A percentile compares a stretch with the other conserved stretches of the same genome.
Evolutionary conservation across 23 tunicate genomes (phyloP).

Genomic region (Halocynthia aurantium): DNA sequence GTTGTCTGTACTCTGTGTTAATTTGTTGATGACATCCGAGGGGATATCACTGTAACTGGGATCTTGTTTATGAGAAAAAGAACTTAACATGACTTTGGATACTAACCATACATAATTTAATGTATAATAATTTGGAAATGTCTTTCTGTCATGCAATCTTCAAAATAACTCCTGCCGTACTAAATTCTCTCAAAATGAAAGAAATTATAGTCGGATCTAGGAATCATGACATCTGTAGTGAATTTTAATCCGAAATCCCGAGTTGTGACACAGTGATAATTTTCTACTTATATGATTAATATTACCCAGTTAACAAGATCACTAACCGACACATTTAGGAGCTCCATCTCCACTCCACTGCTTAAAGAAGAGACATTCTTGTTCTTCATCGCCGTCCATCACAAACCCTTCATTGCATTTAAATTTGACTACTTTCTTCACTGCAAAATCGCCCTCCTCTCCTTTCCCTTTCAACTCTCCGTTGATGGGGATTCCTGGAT

Average conservation of each 20-base stretch:
- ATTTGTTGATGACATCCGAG: constrained; percentile 31
- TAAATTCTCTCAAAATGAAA: too few relatives aligned
- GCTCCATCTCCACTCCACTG: constrained; percentile 33
- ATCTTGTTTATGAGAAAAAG: constrained; percentile 25
- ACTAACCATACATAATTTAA: background rate
- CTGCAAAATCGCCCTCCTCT: constrained; percentile 3
- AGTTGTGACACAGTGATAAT: too few relatives aligned
- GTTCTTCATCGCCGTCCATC: constrained; percentile 18
- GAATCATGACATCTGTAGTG: too few relatives aligned
- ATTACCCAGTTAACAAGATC: background rate
- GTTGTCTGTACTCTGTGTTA: constrained; percentile 24
- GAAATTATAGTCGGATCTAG: too few relatives aligned
- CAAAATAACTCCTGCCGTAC: too few relatives aligned
- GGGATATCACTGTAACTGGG: constrained; percentile 51
- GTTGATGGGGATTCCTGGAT: constrained; percentile 25
- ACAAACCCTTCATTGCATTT: constrained; percentile 16
- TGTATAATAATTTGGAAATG: too few relatives aligned
- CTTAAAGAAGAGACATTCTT: constrained; percentile 15
- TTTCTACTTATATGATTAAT: too few relatives aligned
- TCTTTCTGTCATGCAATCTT: too few relatives aligned
- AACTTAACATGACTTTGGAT: background rate
- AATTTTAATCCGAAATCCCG: too few relatives aligned
- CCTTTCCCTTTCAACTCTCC: background rate
- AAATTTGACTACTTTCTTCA: constrained; percentile 5
- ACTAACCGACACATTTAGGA: constrained; percentile 32